These are phyloP conservation scores for Onchidella celtica DNA, from an alignment of 2,888 invertebrate species.

Conservation along the genomic window DNA sequence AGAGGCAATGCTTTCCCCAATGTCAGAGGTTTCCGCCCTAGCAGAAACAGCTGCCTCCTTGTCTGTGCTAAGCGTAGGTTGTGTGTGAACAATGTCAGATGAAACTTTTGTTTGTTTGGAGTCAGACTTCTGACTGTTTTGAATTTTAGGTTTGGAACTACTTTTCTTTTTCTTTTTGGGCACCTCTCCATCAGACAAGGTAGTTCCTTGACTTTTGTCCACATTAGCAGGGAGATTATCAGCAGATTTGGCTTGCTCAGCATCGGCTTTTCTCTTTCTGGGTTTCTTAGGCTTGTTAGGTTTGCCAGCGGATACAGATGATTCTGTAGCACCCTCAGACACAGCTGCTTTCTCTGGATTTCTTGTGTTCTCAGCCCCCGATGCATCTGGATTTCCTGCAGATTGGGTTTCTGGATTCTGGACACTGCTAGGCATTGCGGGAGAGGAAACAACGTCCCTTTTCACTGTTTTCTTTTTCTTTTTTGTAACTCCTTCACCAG, in stretches of 20 bases:
- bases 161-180: neutral
- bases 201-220: neutral
- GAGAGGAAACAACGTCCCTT: neutral
- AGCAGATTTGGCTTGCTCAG: neutral
- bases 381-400: too few species aligned
- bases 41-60: neutral
- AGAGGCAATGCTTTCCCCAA: conserved; percentile 48
- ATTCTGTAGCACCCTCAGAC: too few species aligned
- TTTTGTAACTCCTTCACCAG: neutral
- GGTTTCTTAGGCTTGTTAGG: neutral
- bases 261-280: neutral
- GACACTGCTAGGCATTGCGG: too few species aligned
- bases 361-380: too few species aligned
- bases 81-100: neutral
- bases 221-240: neutral
- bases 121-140: neutral
- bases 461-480: neutral
- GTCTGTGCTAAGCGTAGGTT: neutral
- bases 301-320: neutral
- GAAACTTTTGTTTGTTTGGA: neutral
- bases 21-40: conserved; percentile 44
- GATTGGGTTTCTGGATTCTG: too few species aligned
- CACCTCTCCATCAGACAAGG: neutral
- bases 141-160: neutral
- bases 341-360: neutral